These are phyloP conservation scores for Pomatorhinus ruficollis DNA, from an alignment of 2,113 vertebrate species.

Conservation along the genomic window DNA sequence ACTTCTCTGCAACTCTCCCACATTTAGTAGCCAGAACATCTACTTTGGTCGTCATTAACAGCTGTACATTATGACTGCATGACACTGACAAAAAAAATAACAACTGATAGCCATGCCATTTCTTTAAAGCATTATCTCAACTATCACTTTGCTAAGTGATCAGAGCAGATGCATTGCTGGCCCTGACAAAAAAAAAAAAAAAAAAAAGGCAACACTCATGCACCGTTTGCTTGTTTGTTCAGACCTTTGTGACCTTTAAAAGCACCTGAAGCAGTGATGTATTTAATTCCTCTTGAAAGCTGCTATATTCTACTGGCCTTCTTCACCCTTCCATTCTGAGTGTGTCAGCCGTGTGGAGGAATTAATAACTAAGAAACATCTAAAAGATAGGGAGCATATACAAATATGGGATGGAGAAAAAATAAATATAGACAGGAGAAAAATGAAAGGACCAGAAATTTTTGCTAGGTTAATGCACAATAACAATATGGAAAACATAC, in stretches of 20 bases:
- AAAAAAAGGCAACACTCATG: not conserved
- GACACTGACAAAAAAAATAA: not conserved
- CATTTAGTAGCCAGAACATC: not conserved
- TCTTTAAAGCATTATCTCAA: not conserved
- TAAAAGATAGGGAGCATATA: not conserved
- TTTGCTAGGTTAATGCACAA: not conserved
- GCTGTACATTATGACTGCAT: not conserved
- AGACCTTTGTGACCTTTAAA: not conserved
- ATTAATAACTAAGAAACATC: not conserved
- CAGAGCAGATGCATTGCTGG: rapidly evolving
- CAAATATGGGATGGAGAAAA: not conserved
- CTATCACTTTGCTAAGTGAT: not conserved
- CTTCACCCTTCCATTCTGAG: not conserved
- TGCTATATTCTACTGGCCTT: not conserved
- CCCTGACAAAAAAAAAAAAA: not conserved
- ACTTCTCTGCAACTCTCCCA: not conserved
- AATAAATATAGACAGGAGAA: not conserved
- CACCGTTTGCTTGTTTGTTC: not conserved
- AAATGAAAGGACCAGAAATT: not conserved
- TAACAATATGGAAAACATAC: not conserved
- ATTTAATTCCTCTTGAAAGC: not conserved
- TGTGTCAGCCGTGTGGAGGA: not conserved
- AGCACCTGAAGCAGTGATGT: not conserved
- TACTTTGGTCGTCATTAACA: not conserved
- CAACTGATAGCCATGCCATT: not conserved